Conservation (phyloP, 2,113 vertebrate species). For the Campylomormyrus numenius region DNA sequence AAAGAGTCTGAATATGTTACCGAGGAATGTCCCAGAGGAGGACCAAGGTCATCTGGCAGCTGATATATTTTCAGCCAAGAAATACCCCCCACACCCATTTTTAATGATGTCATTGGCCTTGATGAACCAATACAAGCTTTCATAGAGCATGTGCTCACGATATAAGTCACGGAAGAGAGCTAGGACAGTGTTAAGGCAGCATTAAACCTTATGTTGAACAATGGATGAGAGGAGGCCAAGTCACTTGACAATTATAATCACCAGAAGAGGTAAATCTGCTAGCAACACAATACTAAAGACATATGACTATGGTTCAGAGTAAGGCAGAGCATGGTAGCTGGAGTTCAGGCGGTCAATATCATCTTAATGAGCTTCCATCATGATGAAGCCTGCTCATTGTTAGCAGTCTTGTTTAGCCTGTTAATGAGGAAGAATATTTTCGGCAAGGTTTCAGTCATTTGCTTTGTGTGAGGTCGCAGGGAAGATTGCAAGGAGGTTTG, state of each 20-base stretch:
- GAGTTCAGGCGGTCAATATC: not conserved
- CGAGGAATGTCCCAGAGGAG: not conserved
- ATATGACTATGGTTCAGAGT: not conserved
- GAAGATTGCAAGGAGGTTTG: not conserved
- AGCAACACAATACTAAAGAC: not conserved
- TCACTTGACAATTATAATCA: not conserved
- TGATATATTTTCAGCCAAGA: not conserved
- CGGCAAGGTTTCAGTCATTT: not conserved
- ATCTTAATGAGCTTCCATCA: not conserved
- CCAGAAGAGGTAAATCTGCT: not conserved
- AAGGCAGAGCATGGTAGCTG: not conserved
- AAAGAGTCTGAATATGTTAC: not conserved
- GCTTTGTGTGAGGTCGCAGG: not conserved
- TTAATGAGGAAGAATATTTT: not conserved
- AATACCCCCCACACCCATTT: not conserved
- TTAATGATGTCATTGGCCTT: not conserved
- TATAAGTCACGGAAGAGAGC: not conserved
- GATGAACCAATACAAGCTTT: not conserved
- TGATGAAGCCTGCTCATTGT: not conserved
- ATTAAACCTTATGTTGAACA: not conserved
- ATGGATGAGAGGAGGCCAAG: not conserved
- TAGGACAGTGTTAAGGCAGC: not conserved
- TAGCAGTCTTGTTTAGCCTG: not conserved
- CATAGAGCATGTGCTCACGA: not conserved
- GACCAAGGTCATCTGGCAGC: not conserved